Conservation (phyloP, 2,113 vertebrate genomes). For the Falco punctatus region DNA sequence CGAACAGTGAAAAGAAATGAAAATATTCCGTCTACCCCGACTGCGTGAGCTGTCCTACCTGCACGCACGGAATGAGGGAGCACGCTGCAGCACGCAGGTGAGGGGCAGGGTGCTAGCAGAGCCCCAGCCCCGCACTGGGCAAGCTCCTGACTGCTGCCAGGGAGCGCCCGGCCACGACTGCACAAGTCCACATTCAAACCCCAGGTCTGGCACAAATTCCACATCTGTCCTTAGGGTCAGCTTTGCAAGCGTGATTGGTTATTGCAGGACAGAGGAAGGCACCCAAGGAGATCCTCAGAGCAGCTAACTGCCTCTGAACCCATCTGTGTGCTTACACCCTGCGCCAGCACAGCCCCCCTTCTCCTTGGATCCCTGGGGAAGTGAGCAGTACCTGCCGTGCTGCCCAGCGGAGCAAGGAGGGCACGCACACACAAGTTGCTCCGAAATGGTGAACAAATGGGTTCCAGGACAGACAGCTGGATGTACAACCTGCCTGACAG, state of each 20-base stretch:
- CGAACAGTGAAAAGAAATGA: not conserved
- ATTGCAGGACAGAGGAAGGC: not conserved
- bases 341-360: not conserved
- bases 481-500: not conserved
- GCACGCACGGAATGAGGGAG: rapidly evolving
- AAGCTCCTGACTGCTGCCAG: rapidly evolving
- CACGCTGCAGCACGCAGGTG: not conserved
- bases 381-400: not conserved
- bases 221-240: not conserved
- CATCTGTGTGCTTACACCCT: not conserved
- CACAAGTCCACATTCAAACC: not conserved
- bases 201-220: not conserved
- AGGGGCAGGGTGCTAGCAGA: too few species aligned
- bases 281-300: too few species aligned
- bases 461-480: not conserved
- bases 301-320: not conserved
- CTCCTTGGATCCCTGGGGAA: not conserved
- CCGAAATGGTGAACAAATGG: not conserved
- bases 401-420: not conserved
- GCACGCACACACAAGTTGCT: too few species aligned
- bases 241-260: not conserved
- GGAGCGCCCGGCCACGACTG: not conserved
- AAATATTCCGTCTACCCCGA: not conserved
- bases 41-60: not conserved
- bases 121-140: too few species aligned